Conservation (phyloP, 1,140 invertebrate genomes). For the Armadillidium nasatum region DNA sequence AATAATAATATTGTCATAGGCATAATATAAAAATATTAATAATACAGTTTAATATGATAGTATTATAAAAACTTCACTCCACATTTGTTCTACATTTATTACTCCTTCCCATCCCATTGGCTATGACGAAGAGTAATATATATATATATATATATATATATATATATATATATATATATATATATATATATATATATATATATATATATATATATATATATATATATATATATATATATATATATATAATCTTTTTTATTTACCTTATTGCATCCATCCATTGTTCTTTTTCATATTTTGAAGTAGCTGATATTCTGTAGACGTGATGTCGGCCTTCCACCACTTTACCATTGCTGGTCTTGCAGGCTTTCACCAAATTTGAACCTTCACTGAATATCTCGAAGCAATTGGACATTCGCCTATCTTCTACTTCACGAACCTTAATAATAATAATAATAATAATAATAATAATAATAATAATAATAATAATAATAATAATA, state of each 20-base stretch:
- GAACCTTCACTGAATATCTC: neutral
- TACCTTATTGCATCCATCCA: neutral
- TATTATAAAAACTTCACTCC: too few relatives aligned
- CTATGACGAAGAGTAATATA: too few relatives aligned
- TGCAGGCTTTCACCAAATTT: neutral
- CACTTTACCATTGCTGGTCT: neutral
- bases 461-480: too few relatives aligned
- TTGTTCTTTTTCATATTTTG: neutral
- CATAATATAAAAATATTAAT: too few relatives aligned
- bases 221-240: slow-evolving; percentile 6
- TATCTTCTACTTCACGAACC: neutral
- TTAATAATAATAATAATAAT: neutral
- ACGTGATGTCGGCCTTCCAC: neutral
- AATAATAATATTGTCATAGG: too few relatives aligned
- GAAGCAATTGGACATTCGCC: neutral
- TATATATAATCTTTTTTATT: neutral
- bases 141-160: slow-evolving; percentile 6
- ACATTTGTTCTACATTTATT: too few relatives aligned
- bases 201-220: slow-evolving; percentile 6
- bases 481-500: too few relatives aligned
- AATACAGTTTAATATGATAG: too few relatives aligned
- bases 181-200: slow-evolving; percentile 6
- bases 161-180: slow-evolving; percentile 6
- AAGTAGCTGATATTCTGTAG: neutral
- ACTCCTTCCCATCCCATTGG: too few relatives aligned